Percentiles rank a stretch among this genome's conserved stretches.
Conservation (phyloP, 2,113 vertebrate genomes). For the Rhinichthys klamathensis region DNA sequence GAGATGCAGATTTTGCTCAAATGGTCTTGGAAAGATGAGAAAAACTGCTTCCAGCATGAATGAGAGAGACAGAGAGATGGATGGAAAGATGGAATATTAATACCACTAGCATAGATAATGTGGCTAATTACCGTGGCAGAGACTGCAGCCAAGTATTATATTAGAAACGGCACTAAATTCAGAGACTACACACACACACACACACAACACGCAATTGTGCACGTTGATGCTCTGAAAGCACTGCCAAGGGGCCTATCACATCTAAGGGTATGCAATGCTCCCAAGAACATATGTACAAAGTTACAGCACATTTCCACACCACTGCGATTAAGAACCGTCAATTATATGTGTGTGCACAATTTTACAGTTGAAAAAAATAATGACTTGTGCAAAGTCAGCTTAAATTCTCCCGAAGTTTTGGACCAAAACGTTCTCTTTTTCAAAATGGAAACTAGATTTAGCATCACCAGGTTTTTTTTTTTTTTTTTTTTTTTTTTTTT, state of each 20-base stretch:
- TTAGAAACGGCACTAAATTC: slow-evolving; percentile 34
- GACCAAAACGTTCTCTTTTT: neutral
- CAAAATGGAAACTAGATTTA: slow-evolving; percentile 46
- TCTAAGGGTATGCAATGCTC: slow-evolving; percentile 19
- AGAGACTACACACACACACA: slow-evolving; percentile 7
- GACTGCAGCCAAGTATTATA: slow-evolving; percentile 25
- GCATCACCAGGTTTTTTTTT: neutral
- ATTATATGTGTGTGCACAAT: slow-evolving; percentile 2
- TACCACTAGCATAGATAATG: slow-evolving; percentile 40
- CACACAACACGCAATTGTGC: neutral
- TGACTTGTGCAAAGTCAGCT: slow-evolving; percentile 38
- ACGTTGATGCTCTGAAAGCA: slow-evolving; percentile 18
- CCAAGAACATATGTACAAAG: slow-evolving; percentile 41
- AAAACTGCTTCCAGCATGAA: slow-evolving; percentile 32
- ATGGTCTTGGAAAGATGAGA: slow-evolving; percentile 18
- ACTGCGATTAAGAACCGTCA: slow-evolving; percentile 28
- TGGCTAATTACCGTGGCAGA: slow-evolving; percentile 27
- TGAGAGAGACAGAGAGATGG: slow-evolving; percentile 25
- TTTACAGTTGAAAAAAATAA: slow-evolving; percentile 18
- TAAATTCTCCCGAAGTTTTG: slow-evolving; percentile 17
- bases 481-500: no score
- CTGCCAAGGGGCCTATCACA: neutral
- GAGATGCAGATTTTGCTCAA: slow-evolving; percentile 20
- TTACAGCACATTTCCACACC: slow-evolving; percentile 39
- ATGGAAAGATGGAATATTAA: slow-evolving; percentile 44